Conservation (phyloP, 2,113 vertebrate genomes). For the Chaetorhynchus papuensis region DNA sequence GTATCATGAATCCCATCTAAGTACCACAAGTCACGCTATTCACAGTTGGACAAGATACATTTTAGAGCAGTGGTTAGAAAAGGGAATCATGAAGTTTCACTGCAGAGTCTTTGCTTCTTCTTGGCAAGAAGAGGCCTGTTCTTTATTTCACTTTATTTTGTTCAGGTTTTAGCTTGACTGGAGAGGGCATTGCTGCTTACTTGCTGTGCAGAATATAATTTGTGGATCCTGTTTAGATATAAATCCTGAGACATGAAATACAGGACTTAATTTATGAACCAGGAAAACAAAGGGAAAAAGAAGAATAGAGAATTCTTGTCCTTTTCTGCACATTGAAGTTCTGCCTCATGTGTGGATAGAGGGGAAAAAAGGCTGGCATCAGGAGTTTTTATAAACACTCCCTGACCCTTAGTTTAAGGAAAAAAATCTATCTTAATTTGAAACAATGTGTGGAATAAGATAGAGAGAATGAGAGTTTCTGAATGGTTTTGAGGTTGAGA, state of each 20-base stretch:
- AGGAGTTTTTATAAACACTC: background rate
- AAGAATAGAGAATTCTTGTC: background rate
- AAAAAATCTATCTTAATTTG: background rate
- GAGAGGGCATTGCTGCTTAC: background rate
- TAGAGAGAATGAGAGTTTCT: background rate
- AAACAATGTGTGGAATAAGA: background rate
- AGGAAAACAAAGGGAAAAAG: background rate
- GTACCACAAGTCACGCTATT: background rate
- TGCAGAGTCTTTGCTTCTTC: background rate
- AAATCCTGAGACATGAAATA: background rate
- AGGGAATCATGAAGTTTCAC: background rate
- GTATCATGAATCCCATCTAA: background rate
- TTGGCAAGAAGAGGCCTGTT: background rate
- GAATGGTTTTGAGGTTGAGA: background rate
- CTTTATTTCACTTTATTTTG: constrained; percentile 7
- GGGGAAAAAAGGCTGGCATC: background rate
- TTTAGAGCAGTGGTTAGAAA: background rate
- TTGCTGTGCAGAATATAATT: background rate
- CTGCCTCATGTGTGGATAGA: background rate
- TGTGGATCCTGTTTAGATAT: background rate
- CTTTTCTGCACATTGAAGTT: background rate
- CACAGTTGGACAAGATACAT: background rate
- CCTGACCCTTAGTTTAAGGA: background rate
- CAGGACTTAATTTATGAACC: background rate
- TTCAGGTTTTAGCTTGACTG: background rate